Percentiles rank a stretch among this genome's conserved stretches.
phyloP scores from a whole-genome alignment of 1,140 invertebrate species.

The Triops cancriformis region DNA sequence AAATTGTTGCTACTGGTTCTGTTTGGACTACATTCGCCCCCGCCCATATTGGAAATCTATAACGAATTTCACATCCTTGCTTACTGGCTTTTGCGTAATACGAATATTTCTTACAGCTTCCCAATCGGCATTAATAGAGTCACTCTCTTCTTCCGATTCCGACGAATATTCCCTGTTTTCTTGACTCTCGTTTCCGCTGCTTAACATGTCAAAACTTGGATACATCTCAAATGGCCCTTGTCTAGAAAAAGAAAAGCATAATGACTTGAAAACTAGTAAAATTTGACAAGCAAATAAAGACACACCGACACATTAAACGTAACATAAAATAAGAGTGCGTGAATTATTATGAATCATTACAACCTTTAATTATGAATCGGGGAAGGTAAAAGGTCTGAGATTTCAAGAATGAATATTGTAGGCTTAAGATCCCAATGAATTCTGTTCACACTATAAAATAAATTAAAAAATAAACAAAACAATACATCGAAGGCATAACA shows the following conservation, averaged over 20 bases:
- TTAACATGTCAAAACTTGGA: constrained; percentile 35
- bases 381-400: too few species aligned
- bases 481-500: neutral
- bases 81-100: neutral
- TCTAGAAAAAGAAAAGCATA: constrained; percentile 38
- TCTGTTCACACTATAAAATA: too few species aligned
- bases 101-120: constrained; percentile 12
- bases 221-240: constrained; percentile 50
- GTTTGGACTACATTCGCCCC: neutral
- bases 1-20: neutral
- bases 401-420: too few species aligned
- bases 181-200: neutral
- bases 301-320: too few species aligned
- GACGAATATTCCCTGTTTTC: neutral
- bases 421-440: too few species aligned
- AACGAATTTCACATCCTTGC: neutral
- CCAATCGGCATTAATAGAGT: constrained; percentile 24
- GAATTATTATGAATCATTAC: too few species aligned
- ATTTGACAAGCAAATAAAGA: too few species aligned
- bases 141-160: constrained; percentile 17
- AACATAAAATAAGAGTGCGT: too few species aligned
- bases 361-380: too few species aligned
- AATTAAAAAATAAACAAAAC: constrained; percentile 29
- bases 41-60: neutral
- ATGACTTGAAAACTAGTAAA: neutral